A percentile compares a stretch with the other conserved stretches of the same genome.
Conservation (phyloP, 2,888 invertebrate species). For the Bembecia ichneumoniformis region DNA sequence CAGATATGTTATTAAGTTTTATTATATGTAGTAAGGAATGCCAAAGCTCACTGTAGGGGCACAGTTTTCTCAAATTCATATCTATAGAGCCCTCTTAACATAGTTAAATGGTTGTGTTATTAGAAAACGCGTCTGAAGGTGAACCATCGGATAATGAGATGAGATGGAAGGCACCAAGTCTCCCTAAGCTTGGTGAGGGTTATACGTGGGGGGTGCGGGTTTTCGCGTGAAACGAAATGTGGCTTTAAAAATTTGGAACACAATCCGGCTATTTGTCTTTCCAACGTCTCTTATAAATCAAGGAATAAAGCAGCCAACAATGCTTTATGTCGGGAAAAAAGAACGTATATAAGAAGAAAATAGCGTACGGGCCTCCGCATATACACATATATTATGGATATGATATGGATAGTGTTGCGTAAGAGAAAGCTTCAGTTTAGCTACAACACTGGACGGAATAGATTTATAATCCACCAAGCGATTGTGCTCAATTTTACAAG, state of each 20-base stretch:
- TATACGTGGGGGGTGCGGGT: conserved; percentile 59
- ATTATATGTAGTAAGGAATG: too few species aligned
- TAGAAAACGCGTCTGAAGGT: background rate
- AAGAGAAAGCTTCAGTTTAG: conserved; percentile 36
- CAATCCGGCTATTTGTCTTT: conserved; percentile 85
- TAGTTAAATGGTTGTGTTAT: too few species aligned
- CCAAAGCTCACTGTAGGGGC: too few species aligned
- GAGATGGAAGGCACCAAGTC: conserved; percentile 35
- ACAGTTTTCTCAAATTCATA: too few species aligned
- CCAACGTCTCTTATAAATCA: conserved; percentile 81
- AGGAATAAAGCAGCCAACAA: conserved; percentile 76
- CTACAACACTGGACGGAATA: background rate
- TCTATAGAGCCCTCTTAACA: conserved; percentile 1
- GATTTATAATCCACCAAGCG: conserved; percentile 10
- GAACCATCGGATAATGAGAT: background rate
- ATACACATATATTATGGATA: conserved; percentile 56
- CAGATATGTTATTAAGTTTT: too few species aligned
- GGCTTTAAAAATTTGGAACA: conserved; percentile 85
- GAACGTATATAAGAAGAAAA: conserved; percentile 70
- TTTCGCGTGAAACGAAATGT: conserved; percentile 77
- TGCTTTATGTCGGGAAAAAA: conserved; percentile 73
- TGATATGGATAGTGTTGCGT: conserved; percentile 42
- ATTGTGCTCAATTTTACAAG: conserved; percentile 6
- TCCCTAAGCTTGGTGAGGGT: conserved; percentile 35
- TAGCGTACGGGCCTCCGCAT: conserved; percentile 61